These are phyloP conservation scores for Protonibea diacanthus DNA, from an alignment of 2,797 vertebrate genomes.

Conservation along the genomic window DNA sequence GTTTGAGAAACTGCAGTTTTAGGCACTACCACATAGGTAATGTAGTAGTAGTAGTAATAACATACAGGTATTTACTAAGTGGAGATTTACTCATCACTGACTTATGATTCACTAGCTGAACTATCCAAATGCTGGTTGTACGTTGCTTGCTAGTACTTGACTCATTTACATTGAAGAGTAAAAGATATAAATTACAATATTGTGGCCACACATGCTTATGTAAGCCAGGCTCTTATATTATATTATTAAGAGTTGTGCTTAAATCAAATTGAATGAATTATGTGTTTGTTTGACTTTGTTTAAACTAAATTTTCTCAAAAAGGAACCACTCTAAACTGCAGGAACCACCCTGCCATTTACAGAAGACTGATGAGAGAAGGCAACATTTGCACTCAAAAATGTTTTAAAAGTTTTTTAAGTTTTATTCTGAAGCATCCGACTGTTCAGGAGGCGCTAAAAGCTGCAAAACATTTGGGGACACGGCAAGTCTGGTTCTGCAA, in stretches of 20 bases:
- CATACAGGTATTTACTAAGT: background rate
- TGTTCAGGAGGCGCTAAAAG: conserved; percentile 14
- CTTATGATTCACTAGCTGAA: background rate
- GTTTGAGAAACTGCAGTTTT: too few relatives aligned
- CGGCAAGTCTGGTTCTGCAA: background rate
- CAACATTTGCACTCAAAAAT: background rate
- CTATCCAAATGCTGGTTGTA: too few relatives aligned
- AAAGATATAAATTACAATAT: background rate
- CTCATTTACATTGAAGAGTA: background rate
- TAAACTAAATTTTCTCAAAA: background rate
- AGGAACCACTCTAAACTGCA: background rate
- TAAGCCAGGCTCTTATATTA: background rate
- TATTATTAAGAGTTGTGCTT: background rate
- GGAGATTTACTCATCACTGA: background rate
- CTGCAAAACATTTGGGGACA: conserved; percentile 3
- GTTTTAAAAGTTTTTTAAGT: too few relatives aligned
- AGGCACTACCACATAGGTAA: too few relatives aligned
- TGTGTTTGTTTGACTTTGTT: background rate
- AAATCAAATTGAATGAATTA: background rate
- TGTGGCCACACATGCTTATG: background rate
- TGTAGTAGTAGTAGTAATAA: too few relatives aligned
- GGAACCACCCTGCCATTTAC: background rate
- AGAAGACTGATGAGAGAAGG: background rate
- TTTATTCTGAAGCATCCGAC: background rate
- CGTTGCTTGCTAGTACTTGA: background rate